Conservation (phyloP, 2,888 invertebrate species). For the Blastobasis lacticolella region DNA sequence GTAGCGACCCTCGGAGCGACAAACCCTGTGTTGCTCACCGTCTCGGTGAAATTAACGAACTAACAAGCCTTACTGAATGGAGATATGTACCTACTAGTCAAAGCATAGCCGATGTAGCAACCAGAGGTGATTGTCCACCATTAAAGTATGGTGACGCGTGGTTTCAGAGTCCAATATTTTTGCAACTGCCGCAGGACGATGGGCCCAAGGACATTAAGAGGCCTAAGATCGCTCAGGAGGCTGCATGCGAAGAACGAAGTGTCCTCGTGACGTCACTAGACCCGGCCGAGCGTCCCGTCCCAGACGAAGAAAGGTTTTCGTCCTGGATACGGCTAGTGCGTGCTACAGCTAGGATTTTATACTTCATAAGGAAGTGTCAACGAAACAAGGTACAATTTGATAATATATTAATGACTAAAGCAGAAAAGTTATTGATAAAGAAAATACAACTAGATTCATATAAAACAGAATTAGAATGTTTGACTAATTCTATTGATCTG, state of each 20-base stretch:
- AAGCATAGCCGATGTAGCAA: conserved; percentile 14
- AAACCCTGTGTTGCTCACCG: conserved; percentile 16
- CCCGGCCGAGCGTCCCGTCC: background rate
- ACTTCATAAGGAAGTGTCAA: background rate
- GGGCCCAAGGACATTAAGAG: background rate
- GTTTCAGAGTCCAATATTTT: background rate
- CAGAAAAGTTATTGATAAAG: too few relatives aligned
- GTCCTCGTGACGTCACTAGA: background rate
- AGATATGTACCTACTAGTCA: conserved; percentile 12
- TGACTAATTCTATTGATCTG: too few relatives aligned
- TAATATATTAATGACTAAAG: too few relatives aligned
- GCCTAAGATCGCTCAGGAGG: background rate
- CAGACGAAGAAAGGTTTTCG: background rate
- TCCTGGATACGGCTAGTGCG: background rate
- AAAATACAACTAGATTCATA: too few relatives aligned
- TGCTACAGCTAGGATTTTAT: background rate
- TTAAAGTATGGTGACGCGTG: background rate
- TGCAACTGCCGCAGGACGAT: background rate
- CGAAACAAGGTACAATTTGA: too few relatives aligned
- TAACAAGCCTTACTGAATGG: conserved; percentile 7
- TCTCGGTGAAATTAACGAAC: conserved; percentile 14
- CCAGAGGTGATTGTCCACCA: background rate
- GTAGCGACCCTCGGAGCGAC: conserved; percentile 9
- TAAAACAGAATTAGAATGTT: too few relatives aligned
- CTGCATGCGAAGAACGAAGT: background rate